A percentile compares a stretch with the other conserved stretches of the same genome.
phyloP scores from a whole-genome alignment of 2,113 vertebrate species.

The Mus pahari region DNA sequence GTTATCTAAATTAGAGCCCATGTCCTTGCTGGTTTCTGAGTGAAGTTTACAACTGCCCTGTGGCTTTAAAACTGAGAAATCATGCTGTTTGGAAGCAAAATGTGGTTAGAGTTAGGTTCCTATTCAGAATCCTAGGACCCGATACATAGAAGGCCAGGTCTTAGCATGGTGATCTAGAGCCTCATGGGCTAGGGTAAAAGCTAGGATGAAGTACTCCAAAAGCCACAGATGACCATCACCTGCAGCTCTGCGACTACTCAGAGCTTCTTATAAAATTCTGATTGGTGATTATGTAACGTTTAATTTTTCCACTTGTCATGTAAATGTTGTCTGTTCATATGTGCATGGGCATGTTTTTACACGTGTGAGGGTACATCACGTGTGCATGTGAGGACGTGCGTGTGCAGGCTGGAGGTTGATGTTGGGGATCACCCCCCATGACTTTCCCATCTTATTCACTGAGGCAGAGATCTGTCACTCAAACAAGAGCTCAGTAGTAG shows the following conservation, averaged over 20 bases:
- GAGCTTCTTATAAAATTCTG: not conserved
- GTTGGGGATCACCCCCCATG: not conserved
- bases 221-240: fast-evolving
- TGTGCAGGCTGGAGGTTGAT: not conserved
- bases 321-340: too few relatives aligned
- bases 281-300: not conserved
- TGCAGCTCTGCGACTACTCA: not conserved
- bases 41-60: not conserved
- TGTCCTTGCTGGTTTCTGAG: not conserved
- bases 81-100: not conserved
- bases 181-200: not conserved
- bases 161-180: not conserved
- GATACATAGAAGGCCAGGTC: not conserved
- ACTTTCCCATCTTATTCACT: not conserved
- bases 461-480: not conserved
- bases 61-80: not conserved
- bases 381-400: not conserved
- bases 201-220: not conserved
- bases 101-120: not conserved
- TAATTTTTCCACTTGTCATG: not conserved
- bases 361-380: too few relatives aligned
- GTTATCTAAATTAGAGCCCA: not conserved
- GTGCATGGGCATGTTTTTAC: not conserved
- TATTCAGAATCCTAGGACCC: not conserved
- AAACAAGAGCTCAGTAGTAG: not conserved